phyloP scores from a whole-genome alignment of 2,113 vertebrate genomes.

The Cyanoliseus patagonus region DNA sequence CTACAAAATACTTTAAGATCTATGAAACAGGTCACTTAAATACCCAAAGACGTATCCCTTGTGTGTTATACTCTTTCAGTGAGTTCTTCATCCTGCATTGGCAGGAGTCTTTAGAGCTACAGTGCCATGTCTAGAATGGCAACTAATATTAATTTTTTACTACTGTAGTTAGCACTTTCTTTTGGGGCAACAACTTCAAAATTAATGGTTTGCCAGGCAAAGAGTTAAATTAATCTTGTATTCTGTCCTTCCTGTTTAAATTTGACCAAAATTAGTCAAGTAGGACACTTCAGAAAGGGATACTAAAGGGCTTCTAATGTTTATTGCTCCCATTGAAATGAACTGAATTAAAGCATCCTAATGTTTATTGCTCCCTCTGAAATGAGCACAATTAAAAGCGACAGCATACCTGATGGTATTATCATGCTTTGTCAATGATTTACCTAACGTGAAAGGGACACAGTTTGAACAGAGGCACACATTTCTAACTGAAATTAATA shows the following conservation, averaged over 20 bases:
- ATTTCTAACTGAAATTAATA: not conserved
- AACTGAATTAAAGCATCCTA: constrained; percentile 65
- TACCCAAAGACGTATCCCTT: not conserved
- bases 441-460: not conserved
- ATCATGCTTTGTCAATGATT: constrained; percentile 12
- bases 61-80: not conserved
- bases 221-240: constrained; percentile 58
- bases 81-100: not conserved
- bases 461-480: not conserved
- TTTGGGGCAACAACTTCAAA: constrained; percentile 34
- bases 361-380: constrained; percentile 70
- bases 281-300: constrained; percentile 49
- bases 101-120: not conserved
- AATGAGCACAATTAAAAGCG: constrained; percentile 66
- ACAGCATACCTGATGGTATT: constrained; percentile 42
- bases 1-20: not conserved
- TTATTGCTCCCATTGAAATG: constrained; percentile 67
- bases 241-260: constrained; percentile 24
- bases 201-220: not conserved
- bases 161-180: not conserved
- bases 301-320: constrained; percentile 60
- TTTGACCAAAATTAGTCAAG: constrained; percentile 58
- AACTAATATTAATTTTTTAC: not conserved
- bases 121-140: not conserved
- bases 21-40: not conserved